These are phyloP conservation scores for Thera obeliscata DNA, from an alignment of 2,888 invertebrate genomes.

Conservation along the genomic window DNA sequence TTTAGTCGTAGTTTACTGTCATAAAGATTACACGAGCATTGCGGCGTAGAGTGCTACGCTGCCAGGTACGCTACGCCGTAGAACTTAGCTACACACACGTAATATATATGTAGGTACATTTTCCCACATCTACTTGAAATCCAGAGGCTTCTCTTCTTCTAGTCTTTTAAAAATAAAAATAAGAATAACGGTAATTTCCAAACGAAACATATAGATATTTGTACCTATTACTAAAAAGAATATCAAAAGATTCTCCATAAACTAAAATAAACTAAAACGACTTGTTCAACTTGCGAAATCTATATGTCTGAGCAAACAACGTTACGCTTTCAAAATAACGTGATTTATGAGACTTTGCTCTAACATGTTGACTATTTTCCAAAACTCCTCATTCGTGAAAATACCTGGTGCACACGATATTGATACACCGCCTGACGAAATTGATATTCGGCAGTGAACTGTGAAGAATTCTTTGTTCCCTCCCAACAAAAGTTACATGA, in stretches of 20 bases:
- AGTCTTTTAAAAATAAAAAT: no score
- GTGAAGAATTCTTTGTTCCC: conserved; percentile 27
- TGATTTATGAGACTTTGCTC: not conserved
- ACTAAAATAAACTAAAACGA: no score
- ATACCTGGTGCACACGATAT: conserved; percentile 21
- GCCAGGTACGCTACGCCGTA: not conserved
- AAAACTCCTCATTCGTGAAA: conserved; percentile 23
- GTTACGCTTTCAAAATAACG: not conserved
- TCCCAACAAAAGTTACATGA: conserved; percentile 9
- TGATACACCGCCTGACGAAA: conserved; percentile 26
- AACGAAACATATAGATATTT: no score
- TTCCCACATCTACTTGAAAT: no score
- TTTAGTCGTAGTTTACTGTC: no score
- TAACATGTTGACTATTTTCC: conserved; percentile 6
- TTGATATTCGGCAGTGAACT: conserved; percentile 31
- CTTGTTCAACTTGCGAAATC: not conserved
- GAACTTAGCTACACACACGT: no score
- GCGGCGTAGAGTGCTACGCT: not conserved
- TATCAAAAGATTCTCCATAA: no score
- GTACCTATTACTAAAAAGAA: no score
- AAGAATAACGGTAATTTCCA: no score
- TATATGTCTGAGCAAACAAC: not conserved
- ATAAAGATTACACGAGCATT: not conserved
- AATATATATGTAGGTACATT: no score
- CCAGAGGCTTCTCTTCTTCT: no score